These are phyloP conservation scores for Colossoma macropomum DNA, from an alignment of 2,113 vertebrate genomes.

Conservation along the genomic window DNA sequence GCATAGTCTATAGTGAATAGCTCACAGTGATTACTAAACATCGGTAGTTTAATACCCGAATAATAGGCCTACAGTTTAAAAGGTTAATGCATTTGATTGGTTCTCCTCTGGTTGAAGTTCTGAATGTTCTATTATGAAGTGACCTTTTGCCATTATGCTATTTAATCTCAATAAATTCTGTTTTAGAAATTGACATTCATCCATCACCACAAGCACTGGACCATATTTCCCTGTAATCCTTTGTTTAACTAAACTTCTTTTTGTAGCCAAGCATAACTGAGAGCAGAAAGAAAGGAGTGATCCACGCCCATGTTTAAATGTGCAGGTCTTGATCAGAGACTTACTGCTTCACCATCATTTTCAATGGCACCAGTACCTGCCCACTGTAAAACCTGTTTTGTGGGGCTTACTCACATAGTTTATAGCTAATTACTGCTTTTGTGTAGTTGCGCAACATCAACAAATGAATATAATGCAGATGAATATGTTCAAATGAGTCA, in stretches of 20 bases:
- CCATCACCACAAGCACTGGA: not conserved
- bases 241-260: not conserved
- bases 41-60: no score
- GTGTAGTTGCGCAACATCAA: not conserved
- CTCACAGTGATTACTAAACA: no score
- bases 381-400: not conserved
- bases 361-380: not conserved
- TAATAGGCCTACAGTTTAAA: no score
- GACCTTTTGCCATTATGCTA: no score
- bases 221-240: not conserved
- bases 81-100: no score
- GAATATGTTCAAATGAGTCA: not conserved
- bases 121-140: no score
- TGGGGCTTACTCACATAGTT: not conserved
- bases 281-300: not conserved
- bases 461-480: not conserved
- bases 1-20: no score
- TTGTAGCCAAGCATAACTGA: not conserved
- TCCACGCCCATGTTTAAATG: not conserved
- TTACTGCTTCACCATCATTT: not conserved
- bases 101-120: no score
- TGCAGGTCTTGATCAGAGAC: not conserved
- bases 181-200: not conserved
- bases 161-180: no score
- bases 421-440: not conserved